phyloP scores from a whole-genome alignment of 2,888 invertebrate species.

The Geophilus truncorum region DNA sequence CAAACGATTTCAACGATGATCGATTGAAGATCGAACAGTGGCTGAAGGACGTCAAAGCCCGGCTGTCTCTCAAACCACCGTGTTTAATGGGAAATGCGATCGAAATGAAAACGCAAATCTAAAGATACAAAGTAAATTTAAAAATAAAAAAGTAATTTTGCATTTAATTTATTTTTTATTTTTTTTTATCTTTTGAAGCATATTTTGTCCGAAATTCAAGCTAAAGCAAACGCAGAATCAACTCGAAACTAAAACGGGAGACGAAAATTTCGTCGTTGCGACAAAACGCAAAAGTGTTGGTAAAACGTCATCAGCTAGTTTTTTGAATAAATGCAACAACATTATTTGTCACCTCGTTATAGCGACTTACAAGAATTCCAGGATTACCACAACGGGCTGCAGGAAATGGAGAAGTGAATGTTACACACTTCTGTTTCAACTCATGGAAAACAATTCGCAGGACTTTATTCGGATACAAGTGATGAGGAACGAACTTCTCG shows the following conservation, averaged over 20 bases:
- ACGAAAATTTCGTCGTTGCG: slow-evolving; percentile 41
- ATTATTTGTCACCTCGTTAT: slow-evolving; percentile 58
- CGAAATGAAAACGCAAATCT: slow-evolving; percentile 85
- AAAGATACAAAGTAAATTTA: slow-evolving; percentile 64
- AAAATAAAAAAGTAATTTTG: neutral
- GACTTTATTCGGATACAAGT: neutral
- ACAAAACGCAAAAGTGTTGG: neutral
- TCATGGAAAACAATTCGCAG: slow-evolving; percentile 88
- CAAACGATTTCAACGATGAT: slow-evolving; percentile 78
- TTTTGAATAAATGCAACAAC: slow-evolving; percentile 41
- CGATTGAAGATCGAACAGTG: slow-evolving; percentile 70
- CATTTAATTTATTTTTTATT: neutral
- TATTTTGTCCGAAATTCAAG: slow-evolving; percentile 70
- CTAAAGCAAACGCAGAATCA: slow-evolving; percentile 69
- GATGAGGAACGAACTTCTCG: neutral
- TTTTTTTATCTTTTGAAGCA: slow-evolving; percentile 54
- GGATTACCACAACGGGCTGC: slow-evolving; percentile 78
- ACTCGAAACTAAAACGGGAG: slow-evolving; percentile 66
- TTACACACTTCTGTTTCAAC: slow-evolving; percentile 87
- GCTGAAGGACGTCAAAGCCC: slow-evolving; percentile 67
- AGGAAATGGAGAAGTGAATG: slow-evolving; percentile 93
- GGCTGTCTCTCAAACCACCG: slow-evolving; percentile 61
- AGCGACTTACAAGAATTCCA: slow-evolving; percentile 62
- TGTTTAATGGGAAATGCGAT: slow-evolving; percentile 79
- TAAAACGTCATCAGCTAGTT: neutral